Evolutionary conservation across 2,888 invertebrate species (phyloP).

Genomic region (Tetranychus piercei): DNA sequence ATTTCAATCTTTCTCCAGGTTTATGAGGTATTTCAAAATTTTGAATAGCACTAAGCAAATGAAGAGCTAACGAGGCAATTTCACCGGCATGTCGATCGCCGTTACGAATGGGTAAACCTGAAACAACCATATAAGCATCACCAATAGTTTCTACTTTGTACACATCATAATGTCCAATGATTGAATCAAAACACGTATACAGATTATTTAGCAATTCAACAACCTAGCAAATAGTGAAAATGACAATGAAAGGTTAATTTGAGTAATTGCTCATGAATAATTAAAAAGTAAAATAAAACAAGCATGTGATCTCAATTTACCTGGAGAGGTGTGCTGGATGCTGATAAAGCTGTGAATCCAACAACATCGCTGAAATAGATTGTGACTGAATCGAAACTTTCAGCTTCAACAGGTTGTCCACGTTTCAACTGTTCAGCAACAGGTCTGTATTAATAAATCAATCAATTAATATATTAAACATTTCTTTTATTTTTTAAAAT

Average conservation of each 20-base stretch:
- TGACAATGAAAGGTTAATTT: slow-evolving; percentile 11
- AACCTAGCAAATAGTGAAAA: slow-evolving; percentile 41
- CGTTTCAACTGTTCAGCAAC: slow-evolving; percentile 60
- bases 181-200: slow-evolving; percentile 69
- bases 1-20: slow-evolving; percentile 67
- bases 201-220: slow-evolving; percentile 69
- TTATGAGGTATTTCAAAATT: slow-evolving; percentile 66
- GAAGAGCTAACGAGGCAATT: slow-evolving; percentile 79
- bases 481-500: background rate
- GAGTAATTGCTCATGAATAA: slow-evolving; percentile 7
- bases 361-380: slow-evolving; percentile 69
- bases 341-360: slow-evolving; percentile 60
- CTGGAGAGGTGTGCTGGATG: slow-evolving; percentile 57
- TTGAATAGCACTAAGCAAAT: slow-evolving; percentile 58
- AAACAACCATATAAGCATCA: slow-evolving; percentile 70
- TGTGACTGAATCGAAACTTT: slow-evolving; percentile 60
- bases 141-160: slow-evolving; percentile 92
- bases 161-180: slow-evolving; percentile 66
- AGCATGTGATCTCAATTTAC: slow-evolving; percentile 31
- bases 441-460: slow-evolving; percentile 38
- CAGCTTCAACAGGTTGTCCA: slow-evolving; percentile 53
- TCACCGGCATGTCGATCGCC: slow-evolving; percentile 70
- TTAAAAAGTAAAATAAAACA: background rate
- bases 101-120: slow-evolving; percentile 67
- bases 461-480: background rate